A percentile compares a stretch with the other conserved stretches of the same genome.
Evolutionary conservation across 2,113 vertebrate species (phyloP).

Genomic region (Origma solitaria): DNA sequence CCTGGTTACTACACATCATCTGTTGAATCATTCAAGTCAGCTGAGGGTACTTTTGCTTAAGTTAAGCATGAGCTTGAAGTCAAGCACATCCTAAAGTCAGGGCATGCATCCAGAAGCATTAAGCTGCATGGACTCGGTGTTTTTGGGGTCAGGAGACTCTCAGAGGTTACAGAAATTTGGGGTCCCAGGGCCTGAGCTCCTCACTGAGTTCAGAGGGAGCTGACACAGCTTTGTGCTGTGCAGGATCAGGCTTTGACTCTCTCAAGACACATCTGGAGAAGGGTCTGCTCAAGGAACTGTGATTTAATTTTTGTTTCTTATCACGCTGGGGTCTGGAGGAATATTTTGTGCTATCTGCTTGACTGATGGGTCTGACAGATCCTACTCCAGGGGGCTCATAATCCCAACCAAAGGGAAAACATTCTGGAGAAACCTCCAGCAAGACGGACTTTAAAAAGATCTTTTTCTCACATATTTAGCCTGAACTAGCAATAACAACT

Average conservation of each 20-base stretch:
- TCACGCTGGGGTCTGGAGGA: background rate
- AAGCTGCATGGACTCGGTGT: accelerated
- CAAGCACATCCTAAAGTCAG: background rate
- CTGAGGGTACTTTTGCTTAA: background rate
- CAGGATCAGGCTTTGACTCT: background rate
- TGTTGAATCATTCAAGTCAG: background rate
- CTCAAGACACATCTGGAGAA: background rate
- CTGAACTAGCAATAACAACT: constrained; percentile 69
- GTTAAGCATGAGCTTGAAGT: background rate
- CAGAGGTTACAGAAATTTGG: background rate
- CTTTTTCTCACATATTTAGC: constrained; percentile 53
- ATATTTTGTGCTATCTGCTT: background rate
- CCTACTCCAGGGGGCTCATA: background rate
- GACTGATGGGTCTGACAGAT: background rate
- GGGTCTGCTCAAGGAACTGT: background rate
- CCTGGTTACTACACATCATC: background rate
- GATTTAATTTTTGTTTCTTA: background rate
- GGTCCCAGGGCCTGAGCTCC: background rate
- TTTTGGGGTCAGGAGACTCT: background rate
- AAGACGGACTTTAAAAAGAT: background rate
- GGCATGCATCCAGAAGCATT: background rate
- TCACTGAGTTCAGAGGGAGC: background rate
- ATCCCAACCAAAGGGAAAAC: constrained; percentile 7
- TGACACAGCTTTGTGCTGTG: background rate
- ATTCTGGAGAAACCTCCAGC: background rate